phyloP scores from a whole-genome alignment of 2,113 vertebrate genomes.

The Piprites chloris region DNA sequence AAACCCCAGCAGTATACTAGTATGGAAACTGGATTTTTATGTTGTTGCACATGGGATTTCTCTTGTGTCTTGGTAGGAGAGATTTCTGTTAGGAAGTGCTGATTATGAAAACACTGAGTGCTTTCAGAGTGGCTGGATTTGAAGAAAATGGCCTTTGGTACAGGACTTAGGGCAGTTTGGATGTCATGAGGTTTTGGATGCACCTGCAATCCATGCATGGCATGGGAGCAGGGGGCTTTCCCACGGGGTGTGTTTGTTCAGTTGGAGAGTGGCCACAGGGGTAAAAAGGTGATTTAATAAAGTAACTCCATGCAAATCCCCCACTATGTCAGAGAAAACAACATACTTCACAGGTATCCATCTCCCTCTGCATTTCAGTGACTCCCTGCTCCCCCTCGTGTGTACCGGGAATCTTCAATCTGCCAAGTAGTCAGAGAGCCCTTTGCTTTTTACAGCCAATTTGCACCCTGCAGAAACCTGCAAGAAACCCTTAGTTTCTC shows the following conservation, averaged over 20 bases:
- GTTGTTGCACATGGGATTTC: fast-evolving
- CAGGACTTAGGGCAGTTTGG: background rate
- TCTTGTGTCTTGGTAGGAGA: background rate
- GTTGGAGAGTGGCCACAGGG: background rate
- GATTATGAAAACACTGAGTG: background rate
- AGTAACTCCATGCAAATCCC: background rate
- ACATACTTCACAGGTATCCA: background rate
- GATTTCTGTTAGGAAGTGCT: background rate
- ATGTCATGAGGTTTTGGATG: background rate
- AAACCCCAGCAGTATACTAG: background rate
- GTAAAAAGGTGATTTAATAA: background rate
- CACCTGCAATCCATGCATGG: background rate
- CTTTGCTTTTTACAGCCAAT: background rate
- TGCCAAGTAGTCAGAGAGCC: background rate
- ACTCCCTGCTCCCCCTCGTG: background rate
- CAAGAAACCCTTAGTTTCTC: background rate
- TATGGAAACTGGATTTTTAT: background rate
- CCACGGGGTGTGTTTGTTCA: background rate
- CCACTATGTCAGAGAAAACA: background rate
- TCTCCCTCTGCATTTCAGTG: background rate
- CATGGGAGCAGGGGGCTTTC: background rate
- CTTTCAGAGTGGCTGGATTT: background rate
- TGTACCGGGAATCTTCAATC: background rate
- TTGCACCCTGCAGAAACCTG: background rate
- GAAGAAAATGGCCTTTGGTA: background rate